Evolutionary conservation across 1,140 invertebrate genomes (phyloP).

Genomic region (Drosophila suzukii): DNA sequence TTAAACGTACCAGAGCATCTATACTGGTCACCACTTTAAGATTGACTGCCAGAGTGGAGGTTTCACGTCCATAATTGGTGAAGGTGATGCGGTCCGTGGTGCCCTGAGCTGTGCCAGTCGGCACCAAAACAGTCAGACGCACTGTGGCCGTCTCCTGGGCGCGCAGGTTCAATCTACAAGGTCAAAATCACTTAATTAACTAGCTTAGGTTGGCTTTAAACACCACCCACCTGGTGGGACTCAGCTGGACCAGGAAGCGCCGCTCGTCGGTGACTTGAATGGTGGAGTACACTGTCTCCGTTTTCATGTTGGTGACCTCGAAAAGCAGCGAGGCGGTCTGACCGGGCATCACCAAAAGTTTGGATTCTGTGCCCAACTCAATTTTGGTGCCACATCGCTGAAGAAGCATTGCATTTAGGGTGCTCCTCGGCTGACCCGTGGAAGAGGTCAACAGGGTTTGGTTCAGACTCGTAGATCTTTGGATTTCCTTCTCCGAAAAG

Average conservation of each 20-base stretch:
- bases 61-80: constrained; percentile 84
- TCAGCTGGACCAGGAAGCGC: constrained; percentile 85
- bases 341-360: constrained; percentile 69
- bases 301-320: constrained; percentile 86
- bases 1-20: constrained; percentile 60
- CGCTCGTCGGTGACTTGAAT: constrained; percentile 86
- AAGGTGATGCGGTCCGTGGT: constrained; percentile 87
- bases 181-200: not conserved
- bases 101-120: constrained; percentile 83
- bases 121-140: constrained; percentile 85
- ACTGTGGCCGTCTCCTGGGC: constrained; percentile 86
- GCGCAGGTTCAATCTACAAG: constrained; percentile 80
- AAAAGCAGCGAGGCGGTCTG: constrained; percentile 83
- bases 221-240: constrained; percentile 63
- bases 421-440: constrained; percentile 47
- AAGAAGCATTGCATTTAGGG: constrained; percentile 60
- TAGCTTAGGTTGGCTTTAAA: not conserved
- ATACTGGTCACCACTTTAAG: constrained; percentile 70
- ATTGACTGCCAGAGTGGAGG: constrained; percentile 59
- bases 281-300: constrained; percentile 84
- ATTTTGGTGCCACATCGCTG: constrained; percentile 79
- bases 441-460: constrained; percentile 52
- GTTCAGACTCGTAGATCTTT: constrained; percentile 47
- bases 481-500: constrained; percentile 74
- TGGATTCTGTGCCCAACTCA: constrained; percentile 77